Evolutionary conservation across 2,797 vertebrate genomes (phyloP).

Genomic region (Paratrypauchen microcephalus): DNA sequence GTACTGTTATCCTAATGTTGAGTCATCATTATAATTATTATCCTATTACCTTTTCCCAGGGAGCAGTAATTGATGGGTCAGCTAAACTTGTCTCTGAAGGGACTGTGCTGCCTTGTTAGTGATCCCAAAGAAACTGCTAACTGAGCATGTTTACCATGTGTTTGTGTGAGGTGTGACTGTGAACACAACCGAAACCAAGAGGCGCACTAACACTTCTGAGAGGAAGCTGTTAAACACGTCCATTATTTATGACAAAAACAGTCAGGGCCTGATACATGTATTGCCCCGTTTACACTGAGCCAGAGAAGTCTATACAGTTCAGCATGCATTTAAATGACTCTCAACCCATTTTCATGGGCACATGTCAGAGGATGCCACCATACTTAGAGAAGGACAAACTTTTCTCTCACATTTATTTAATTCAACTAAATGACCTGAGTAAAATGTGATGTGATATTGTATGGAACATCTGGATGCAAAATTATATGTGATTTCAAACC

Average conservation of each 20-base stretch:
- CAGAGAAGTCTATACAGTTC: neutral
- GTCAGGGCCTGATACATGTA: slow-evolving; percentile 32
- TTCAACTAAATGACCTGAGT: neutral
- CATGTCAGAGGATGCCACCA: no score
- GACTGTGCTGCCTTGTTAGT: slow-evolving; percentile 60
- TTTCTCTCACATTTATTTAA: no score
- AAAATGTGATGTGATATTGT: neutral
- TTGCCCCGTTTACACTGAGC: neutral
- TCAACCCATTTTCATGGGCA: no score
- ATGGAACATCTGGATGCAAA: no score
- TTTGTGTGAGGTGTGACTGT: slow-evolving; percentile 51
- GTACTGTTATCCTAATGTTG: slow-evolving; percentile 67
- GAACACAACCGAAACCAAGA: slow-evolving; percentile 35
- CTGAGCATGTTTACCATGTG: slow-evolving; percentile 43
- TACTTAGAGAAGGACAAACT: no score
- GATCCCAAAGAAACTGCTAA: slow-evolving; percentile 49
- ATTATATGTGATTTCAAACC: no score
- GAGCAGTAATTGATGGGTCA: slow-evolving; percentile 72
- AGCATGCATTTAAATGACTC: neutral
- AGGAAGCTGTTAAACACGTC: slow-evolving; percentile 36
- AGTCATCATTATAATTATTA: slow-evolving; percentile 72
- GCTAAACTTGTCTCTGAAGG: slow-evolving; percentile 57
- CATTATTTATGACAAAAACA: slow-evolving; percentile 24
- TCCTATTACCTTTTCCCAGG: slow-evolving; percentile 59
- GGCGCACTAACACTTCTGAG: slow-evolving; percentile 31